These are phyloP conservation scores for Ferdinandea cuprea DNA, from an alignment of 2,888 invertebrate genomes.

Conservation along the genomic window DNA sequence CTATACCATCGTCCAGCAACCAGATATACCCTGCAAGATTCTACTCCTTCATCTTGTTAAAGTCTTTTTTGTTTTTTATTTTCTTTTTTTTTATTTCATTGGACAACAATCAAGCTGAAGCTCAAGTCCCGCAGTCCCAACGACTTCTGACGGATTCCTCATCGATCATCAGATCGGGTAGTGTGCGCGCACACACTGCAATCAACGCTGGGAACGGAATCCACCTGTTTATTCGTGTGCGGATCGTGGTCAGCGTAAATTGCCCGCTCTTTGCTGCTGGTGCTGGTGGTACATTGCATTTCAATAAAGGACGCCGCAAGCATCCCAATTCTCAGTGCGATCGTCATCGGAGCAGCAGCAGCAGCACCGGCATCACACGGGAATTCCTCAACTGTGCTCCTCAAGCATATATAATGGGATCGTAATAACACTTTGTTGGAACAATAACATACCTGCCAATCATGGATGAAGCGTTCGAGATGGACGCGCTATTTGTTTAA, in stretches of 20 bases:
- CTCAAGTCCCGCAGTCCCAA: constrained; percentile 2
- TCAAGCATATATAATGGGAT: constrained; percentile 74
- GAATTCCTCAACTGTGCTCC: constrained; percentile 70
- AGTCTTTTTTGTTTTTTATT: background rate
- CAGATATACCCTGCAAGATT: background rate
- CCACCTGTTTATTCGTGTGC: constrained; percentile 72
- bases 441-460: constrained; percentile 75
- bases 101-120: constrained; percentile 17
- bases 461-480: constrained; percentile 72
- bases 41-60: background rate
- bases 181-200: constrained; percentile 47
- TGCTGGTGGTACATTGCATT: constrained; percentile 65
- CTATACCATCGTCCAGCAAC: constrained; percentile 18
- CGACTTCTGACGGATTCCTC: constrained; percentile 70
- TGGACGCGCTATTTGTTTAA: constrained; percentile 75
- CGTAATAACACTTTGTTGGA: constrained; percentile 75
- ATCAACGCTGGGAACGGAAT: constrained; percentile 73
- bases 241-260: constrained; percentile 74
- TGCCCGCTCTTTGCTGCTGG: constrained; percentile 30
- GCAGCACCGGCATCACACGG: constrained; percentile 36
- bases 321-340: constrained; percentile 64
- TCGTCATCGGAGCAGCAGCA: constrained; percentile 8
- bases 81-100: background rate
- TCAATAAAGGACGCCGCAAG: constrained; percentile 74
- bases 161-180: constrained; percentile 68